Base-by-base conservation (phyloP, 1,140 invertebrate species). In the Heliothis virescens region DNA sequence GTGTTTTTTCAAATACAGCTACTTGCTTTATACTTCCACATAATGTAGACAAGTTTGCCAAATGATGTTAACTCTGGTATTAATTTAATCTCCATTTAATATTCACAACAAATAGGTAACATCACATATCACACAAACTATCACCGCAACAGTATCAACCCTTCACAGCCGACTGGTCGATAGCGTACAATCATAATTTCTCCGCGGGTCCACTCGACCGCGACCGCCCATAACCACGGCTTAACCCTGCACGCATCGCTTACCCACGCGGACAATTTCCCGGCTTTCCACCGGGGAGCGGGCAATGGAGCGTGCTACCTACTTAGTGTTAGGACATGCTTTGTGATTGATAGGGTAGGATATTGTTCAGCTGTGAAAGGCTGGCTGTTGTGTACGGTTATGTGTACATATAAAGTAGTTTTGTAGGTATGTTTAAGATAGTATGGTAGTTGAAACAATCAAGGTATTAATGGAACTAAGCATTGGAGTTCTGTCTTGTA, bases 181-280 rank as follows among this genome's bases (percentile, higher is more conserved):
- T 29, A 13, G 65, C 18, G 12, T 50, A 52, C 65, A 69, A 69
- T 69, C 47, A 69, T 29, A 53, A 59, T 73, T 73, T 73, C 55
- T 59, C 71, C 71, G n/a, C n/a, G 71, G 71, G 71, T 34, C 53
- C 48, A 21, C 4, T 29, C 47, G 74, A 76, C 74, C 57, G 74
- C 50, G 41, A 26, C 71, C 60, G 34, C 62, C 11, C 59, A 65
- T 63, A 76, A 63, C 71, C 29, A 76, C 59, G 13, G 55, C 12
- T 47, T 55, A 72, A 75, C 55, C 34, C 60, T 63, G n/a, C 63
- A 78, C 75, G 75, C 75, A 47, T 69, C 75, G 50, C 34, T 78
- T 78, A 26, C 75, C 75, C 73, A 18, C 11, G 21, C 53, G 18
- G 21, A 5, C 50, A 50, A 34, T 78, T 78, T 78, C 75, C 75